Conservation (phyloP, 2,797 vertebrate genomes). For the Varecia variegata region DNA sequence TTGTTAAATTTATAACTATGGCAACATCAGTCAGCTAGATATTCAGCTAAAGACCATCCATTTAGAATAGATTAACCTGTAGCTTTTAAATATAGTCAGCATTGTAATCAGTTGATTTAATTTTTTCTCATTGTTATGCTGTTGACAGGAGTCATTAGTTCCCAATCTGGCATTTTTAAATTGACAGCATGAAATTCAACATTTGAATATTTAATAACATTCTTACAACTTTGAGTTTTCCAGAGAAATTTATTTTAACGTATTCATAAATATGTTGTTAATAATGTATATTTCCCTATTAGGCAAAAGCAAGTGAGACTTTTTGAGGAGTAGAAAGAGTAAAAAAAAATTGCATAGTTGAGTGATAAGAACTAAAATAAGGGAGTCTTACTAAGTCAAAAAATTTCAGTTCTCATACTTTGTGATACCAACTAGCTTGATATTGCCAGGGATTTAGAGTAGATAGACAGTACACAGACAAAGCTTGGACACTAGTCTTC, state of each 20-base stretch:
- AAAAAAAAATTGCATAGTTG: not conserved
- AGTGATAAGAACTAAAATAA: not conserved
- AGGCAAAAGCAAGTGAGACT: not conserved
- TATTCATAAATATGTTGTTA: not conserved
- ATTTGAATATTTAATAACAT: conserved; percentile 39
- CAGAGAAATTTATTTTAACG: not conserved
- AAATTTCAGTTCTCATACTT: not conserved
- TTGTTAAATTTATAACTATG: not conserved
- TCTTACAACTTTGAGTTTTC: not conserved
- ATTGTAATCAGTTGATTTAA: not conserved
- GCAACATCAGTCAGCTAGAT: not conserved
- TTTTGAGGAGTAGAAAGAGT: not conserved
- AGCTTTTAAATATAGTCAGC: conserved; percentile 37
- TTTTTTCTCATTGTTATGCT: not conserved
- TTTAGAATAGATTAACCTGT: conserved; percentile 17
- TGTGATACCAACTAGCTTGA: not conserved
- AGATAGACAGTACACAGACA: not conserved
- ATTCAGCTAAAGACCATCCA: not conserved
- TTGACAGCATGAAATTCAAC: not conserved
- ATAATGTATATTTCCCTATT: not conserved
- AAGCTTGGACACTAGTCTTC: not conserved
- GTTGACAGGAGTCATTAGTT: conserved; percentile 48
- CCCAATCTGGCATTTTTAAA: conserved; percentile 45
- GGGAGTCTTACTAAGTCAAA: not conserved
- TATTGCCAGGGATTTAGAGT: accelerated